Conservation (phyloP, 2,113 vertebrate species). For the Siniperca knerii region DNA sequence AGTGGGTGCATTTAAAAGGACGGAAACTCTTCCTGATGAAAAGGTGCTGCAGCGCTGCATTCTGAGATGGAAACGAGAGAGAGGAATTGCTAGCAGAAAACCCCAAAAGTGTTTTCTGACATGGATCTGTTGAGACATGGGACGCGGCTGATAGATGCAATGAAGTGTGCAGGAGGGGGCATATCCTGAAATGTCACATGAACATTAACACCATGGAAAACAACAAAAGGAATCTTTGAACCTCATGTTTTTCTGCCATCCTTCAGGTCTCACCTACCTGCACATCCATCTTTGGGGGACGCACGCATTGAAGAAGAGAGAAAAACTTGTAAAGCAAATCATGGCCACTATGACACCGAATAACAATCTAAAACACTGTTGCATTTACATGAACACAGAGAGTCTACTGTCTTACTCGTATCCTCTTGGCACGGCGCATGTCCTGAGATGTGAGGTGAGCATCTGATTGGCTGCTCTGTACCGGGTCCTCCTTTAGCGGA, state of each 20-base stretch:
- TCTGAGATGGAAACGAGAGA: constrained; percentile 82
- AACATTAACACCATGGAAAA: constrained; percentile 31
- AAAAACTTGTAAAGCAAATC: constrained; percentile 74
- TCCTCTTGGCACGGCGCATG: constrained; percentile 93
- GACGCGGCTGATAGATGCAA: constrained; percentile 1
- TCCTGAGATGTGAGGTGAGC: constrained; percentile 91
- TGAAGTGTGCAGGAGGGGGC: constrained; percentile 15
- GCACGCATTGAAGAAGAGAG: constrained; percentile 77
- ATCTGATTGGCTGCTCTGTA: constrained; percentile 79
- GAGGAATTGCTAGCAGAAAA: background rate
- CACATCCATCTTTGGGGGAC: constrained; percentile 91
- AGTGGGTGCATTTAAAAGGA: constrained; percentile 96
- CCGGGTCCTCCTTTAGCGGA: constrained; percentile 85
- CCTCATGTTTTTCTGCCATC: background rate
- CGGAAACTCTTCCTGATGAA: constrained; percentile 97
- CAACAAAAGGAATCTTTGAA: constrained; percentile 18
- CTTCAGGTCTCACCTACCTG: constrained; percentile 88
- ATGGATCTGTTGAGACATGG: constrained; percentile 25
- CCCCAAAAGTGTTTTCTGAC: background rate
- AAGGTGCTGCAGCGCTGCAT: constrained; percentile 96
- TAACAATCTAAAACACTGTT: background rate
- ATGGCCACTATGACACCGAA: constrained; percentile 9
- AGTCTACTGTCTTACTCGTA: constrained; percentile 81
- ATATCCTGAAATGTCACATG: constrained; percentile 30
- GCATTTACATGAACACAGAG: background rate